Percentiles rank a stretch among this genome's conserved stretches.
These are phyloP conservation scores for Planiliza haematocheilus DNA, from an alignment of 2,113 vertebrate genomes.

Conservation along the genomic window DNA sequence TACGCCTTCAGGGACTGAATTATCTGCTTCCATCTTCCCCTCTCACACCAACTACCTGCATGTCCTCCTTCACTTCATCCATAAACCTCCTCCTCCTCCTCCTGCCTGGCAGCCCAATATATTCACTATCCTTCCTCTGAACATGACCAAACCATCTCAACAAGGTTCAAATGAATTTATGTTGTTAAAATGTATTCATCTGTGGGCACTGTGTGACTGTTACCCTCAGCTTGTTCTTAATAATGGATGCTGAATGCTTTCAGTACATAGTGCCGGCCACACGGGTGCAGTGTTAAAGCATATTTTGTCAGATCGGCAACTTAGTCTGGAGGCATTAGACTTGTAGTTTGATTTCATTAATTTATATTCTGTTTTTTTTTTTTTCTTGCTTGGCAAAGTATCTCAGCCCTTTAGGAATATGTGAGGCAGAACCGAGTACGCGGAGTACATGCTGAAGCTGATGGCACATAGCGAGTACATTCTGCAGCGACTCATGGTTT, in stretches of 20 bases:
- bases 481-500: conserved; percentile 26
- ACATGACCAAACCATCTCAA: no score
- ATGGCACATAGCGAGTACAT: not conserved
- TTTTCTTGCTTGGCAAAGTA: not conserved
- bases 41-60: no score
- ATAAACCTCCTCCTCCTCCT: no score
- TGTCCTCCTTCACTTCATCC: no score
- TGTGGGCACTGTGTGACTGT: not conserved
- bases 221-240: not conserved
- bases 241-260: not conserved
- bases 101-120: no score
- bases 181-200: not conserved
- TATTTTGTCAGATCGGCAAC: conserved; percentile 6
- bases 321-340: not conserved
- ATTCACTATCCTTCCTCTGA: no score
- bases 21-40: no score
- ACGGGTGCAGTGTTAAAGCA: conserved; percentile 63
- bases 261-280: conserved; percentile 62
- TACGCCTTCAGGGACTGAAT: no score
- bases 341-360: not conserved
- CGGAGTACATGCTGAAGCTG: conserved; percentile 14
- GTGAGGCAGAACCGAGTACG: no score
- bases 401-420: conserved; percentile 1
- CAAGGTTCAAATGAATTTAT: no score
- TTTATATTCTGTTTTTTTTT: not conserved